Conservation (phyloP, 2,113 vertebrate species). For the Addax nasomaculatus region DNA sequence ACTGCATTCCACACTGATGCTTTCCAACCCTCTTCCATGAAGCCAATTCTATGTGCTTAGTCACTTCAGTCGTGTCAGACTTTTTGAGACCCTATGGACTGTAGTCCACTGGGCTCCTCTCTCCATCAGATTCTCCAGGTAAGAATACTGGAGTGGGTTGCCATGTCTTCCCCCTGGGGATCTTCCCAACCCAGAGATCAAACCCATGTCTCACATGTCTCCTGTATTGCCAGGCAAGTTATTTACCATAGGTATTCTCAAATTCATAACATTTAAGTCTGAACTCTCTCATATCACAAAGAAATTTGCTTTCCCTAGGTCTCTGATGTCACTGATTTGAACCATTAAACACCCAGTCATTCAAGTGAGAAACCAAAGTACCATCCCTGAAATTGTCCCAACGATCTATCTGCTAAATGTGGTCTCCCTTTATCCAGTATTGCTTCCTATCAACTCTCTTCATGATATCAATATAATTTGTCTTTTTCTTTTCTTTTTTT, state of each 20-base stretch:
- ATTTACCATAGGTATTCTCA: background rate
- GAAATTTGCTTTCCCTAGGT: background rate
- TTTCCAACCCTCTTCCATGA: background rate
- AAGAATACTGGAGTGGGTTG: background rate
- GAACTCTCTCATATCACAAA: background rate
- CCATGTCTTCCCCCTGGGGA: background rate
- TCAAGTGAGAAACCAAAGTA: background rate
- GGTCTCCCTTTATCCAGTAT: background rate
- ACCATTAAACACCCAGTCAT: background rate
- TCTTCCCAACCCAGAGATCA: background rate
- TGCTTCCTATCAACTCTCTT: background rate
- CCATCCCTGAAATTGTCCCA: background rate
- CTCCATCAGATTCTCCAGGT: background rate
- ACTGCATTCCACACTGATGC: background rate
- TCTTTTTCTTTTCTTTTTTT: background rate
- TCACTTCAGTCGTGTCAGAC: background rate
- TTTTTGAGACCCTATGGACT: background rate
- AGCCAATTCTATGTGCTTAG: background rate
- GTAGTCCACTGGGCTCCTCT: background rate
- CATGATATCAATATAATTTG: background rate
- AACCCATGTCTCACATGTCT: background rate
- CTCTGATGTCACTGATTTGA: background rate
- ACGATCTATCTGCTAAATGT: background rate
- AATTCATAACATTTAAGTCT: background rate
- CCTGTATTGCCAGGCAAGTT: background rate